Conservation (phyloP, 2,113 vertebrate species). For the Silurus meridionalis region DNA sequence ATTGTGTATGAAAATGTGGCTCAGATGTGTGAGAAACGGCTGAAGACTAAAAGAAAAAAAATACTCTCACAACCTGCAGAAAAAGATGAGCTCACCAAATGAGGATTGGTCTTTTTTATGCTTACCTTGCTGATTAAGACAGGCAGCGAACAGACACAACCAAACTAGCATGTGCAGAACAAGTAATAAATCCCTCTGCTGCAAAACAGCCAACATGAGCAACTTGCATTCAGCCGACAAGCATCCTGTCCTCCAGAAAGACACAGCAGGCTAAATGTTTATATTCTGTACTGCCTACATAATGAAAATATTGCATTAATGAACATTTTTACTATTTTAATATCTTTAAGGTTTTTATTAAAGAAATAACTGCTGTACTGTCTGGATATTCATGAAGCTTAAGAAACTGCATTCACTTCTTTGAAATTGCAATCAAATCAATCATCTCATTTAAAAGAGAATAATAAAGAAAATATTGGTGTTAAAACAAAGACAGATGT, state of each 20-base stretch:
- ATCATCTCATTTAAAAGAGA: neutral
- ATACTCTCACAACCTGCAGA: neutral
- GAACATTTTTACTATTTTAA: neutral
- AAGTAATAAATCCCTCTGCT: neutral
- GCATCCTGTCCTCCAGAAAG: neutral
- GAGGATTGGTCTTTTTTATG: neutral
- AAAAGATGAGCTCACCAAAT: neutral
- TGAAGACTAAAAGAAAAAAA: neutral
- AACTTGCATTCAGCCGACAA: neutral
- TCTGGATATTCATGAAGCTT: neutral
- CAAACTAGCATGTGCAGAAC: neutral
- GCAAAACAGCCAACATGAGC: neutral
- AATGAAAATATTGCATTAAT: neutral
- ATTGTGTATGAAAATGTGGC: neutral
- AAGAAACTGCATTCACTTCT: neutral
- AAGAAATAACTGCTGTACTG: neutral
- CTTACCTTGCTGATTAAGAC: constrained; percentile 6
- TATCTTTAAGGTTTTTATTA: neutral
- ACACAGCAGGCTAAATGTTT: neutral
- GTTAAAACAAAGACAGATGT: neutral
- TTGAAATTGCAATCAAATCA: neutral
- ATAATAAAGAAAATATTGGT: neutral
- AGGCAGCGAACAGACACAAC: neutral
- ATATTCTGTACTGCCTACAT: neutral
- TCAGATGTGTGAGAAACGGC: neutral